These are phyloP conservation scores for Halichoerus grypus DNA, from an alignment of 2,113 vertebrate species.

Conservation along the genomic window DNA sequence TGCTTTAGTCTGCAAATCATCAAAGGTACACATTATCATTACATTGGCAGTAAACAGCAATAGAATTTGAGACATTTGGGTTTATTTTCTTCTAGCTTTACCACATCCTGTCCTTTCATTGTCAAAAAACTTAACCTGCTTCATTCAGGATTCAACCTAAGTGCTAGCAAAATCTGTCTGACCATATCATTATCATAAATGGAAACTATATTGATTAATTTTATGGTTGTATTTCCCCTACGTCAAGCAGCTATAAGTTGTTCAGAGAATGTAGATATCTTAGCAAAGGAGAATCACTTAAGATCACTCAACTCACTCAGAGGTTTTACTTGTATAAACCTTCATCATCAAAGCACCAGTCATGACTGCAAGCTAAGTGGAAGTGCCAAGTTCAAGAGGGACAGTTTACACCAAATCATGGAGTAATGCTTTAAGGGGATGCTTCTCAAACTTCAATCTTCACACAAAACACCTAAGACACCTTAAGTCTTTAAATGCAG, in stretches of 20 bases:
- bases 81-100: constrained; percentile 36
- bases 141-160: constrained; percentile 14
- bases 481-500: background rate
- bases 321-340: background rate
- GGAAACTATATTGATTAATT: background rate
- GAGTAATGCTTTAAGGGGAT: background rate
- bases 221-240: background rate
- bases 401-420: background rate
- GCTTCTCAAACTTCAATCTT: background rate
- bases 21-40: background rate
- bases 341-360: background rate
- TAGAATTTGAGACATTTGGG: background rate
- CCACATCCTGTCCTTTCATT: background rate
- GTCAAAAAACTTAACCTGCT: background rate
- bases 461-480: background rate
- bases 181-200: background rate
- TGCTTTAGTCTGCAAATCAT: background rate
- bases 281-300: constrained; percentile 46
- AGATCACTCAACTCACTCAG: background rate
- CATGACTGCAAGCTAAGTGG: background rate
- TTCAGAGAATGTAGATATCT: constrained; percentile 42
- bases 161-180: background rate
- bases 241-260: constrained; percentile 47
- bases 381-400: background rate
- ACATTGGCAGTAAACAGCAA: background rate